Evolutionary conservation across 2,113 vertebrate species (phyloP), one percentile per base, ranked within the genome.

Genomic region (Manacus vitellinus): DNA sequence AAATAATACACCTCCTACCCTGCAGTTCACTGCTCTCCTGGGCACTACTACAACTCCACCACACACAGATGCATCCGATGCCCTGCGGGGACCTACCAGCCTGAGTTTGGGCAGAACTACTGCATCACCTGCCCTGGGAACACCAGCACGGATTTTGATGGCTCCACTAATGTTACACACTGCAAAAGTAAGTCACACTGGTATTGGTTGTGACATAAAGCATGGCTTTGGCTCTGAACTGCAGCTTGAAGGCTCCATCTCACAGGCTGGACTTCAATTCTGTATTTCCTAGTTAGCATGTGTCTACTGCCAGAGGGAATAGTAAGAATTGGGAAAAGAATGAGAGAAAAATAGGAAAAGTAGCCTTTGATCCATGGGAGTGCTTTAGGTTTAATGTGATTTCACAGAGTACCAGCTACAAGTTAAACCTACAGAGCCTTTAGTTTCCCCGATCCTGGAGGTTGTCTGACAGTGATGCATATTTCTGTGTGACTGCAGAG

Each of bases 121-220:
- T 99, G 98, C 81, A 87, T 98, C 74, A 95, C 97, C 87, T 99
- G 98, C 72, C 98, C 98, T 3, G 98, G 98, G 52, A 98, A 98
- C 89, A 98, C 98, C 56, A 99, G 98, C n/a, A 99, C 98, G 0
- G 98, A 99, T 86, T 98, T 98, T 28, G 98, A 99, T 41, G 98
- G 98, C 76, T 99, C 98, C 78, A 99, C 98, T 78, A 98, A 98
- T 0, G 97, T 98, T 73, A 98, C 98, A 0, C 98, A 98, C 77
- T 99, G 98, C 93, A 99, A 99, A 97, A 98, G 98, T 99, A 96
- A 97, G 98, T 97, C 46, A 23, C 23, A 0, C 43, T 51, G 44
- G 0, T 15, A 1, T 21, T 59, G 28, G 41, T 4, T 66, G 56
- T 44, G 79, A 49, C 56, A 22, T 4, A 24, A 65, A 81, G 17